A percentile compares a stretch with the other conserved stretches of the same genome.
phyloP scores from a whole-genome alignment of 1,140 invertebrate species.

The Delia radicum region DNA sequence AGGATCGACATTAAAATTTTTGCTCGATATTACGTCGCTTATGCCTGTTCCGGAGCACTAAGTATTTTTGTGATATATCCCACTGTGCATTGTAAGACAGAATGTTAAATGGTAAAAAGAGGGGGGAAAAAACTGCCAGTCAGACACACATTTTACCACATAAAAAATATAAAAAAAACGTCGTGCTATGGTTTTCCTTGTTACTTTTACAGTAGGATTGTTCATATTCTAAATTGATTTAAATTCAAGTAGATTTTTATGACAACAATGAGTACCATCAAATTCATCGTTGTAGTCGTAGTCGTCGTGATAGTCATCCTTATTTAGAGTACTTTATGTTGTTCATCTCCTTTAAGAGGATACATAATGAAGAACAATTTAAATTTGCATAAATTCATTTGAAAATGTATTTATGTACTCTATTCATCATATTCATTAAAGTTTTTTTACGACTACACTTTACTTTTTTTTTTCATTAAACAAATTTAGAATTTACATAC shows the following conservation, averaged over 20 bases:
- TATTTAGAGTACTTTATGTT: not conserved
- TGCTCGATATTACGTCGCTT: no score
- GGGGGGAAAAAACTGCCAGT: not conserved
- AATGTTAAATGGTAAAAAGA: not conserved
- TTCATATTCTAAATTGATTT: slow-evolving; percentile 24
- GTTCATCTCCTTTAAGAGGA: not conserved
- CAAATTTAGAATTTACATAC: not conserved
- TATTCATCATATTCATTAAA: not conserved
- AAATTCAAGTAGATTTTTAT: slow-evolving; percentile 20
- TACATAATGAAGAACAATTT: slow-evolving; percentile 22
- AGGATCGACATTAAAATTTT: no score
- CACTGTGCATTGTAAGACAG: not conserved
- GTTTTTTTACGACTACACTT: not conserved
- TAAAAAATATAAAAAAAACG: not conserved
- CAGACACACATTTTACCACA: not conserved
- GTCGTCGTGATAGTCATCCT: no score
- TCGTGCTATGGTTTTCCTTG: not conserved
- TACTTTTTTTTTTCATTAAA: not conserved
- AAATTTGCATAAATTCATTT: slow-evolving; percentile 23
- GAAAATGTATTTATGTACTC: not conserved
- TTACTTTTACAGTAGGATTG: slow-evolving; percentile 2
- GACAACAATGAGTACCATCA: slow-evolving; percentile 17
- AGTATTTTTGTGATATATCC: no score
- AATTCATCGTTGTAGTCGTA: no score
- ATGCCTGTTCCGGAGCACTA: no score